These are phyloP conservation scores for Adelges cooleyi DNA, from an alignment of 1,140 invertebrate species.

Conservation along the genomic window DNA sequence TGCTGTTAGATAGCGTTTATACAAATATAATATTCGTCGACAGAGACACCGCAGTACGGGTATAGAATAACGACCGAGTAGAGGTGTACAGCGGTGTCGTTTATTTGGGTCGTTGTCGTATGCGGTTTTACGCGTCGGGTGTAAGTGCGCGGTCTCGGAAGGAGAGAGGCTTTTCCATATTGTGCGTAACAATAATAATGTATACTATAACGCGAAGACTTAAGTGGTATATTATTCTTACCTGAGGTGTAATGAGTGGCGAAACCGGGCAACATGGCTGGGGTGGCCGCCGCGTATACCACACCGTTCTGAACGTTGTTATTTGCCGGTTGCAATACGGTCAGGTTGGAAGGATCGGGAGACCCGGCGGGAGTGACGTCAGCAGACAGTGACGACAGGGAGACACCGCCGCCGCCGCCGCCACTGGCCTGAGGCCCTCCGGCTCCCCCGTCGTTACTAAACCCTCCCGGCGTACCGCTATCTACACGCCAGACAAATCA, in stretches of 20 bases:
- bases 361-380: slow-evolving; percentile 41
- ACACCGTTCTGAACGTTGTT: slow-evolving; percentile 40
- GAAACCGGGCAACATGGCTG: slow-evolving; percentile 57
- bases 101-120: too few species aligned
- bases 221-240: too few species aligned
- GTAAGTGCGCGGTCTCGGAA: too few species aligned
- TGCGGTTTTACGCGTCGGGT: too few species aligned
- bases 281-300: slow-evolving; percentile 40
- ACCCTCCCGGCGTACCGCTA: slow-evolving; percentile 22
- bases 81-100: too few species aligned
- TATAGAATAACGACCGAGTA: too few species aligned
- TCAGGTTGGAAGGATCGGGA: slow-evolving; percentile 37
- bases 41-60: too few species aligned
- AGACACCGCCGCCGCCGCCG: slow-evolving; percentile 35
- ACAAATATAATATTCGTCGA: too few species aligned
- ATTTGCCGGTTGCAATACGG: slow-evolving; percentile 45
- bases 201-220: too few species aligned
- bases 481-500: slow-evolving; percentile 20
- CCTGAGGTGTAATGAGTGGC: slow-evolving; percentile 54
- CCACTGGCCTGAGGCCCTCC: slow-evolving; percentile 17
- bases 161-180: too few species aligned
- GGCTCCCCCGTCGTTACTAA: slow-evolving; percentile 19
- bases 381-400: slow-evolving; percentile 44
- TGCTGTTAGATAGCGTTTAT: too few species aligned
- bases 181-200: too few species aligned